These are phyloP conservation scores for Linepithema humile DNA, from an alignment of 1,140 invertebrate genomes.

Conservation along the genomic window DNA sequence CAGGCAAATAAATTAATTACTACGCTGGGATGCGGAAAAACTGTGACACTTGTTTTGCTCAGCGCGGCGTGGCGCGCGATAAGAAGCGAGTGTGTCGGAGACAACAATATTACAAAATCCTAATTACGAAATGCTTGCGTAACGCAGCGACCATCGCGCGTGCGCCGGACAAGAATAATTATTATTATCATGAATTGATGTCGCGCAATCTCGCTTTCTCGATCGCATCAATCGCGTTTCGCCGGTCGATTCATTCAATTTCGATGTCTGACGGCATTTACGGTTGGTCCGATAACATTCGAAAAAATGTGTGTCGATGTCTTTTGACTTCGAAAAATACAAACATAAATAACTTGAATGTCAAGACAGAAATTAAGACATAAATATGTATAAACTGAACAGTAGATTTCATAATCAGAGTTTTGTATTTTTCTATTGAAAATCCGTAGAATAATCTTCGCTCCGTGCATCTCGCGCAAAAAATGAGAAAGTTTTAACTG, in stretches of 20 bases:
- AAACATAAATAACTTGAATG: not conserved
- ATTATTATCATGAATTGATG: not conserved
- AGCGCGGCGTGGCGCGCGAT: slow-evolving; percentile 31
- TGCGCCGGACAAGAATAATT: not conserved
- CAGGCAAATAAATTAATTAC: slow-evolving; percentile 64
- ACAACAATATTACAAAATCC: slow-evolving; percentile 73
- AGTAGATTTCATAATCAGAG: too few species aligned
- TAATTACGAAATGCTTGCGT: slow-evolving; percentile 67
- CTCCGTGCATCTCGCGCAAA: not conserved
- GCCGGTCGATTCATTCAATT: too few species aligned
- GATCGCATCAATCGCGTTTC: not conserved
- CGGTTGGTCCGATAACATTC: not conserved
- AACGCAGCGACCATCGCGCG: slow-evolving; percentile 25
- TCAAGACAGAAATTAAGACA: not conserved
- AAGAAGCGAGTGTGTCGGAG: slow-evolving; percentile 27
- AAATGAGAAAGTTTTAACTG: not conserved
- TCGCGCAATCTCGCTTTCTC: not conserved
- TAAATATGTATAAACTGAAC: not conserved
- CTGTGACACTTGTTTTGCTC: slow-evolving; percentile 51
- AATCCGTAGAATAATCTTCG: too few species aligned
- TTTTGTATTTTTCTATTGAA: too few species aligned
- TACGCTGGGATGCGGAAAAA: slow-evolving; percentile 13
- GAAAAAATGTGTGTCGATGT: not conserved
- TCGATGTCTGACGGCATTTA: not conserved
- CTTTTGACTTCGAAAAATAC: not conserved